Evolutionary conservation across 2,888 invertebrate species (phyloP).

Genomic region (Empis stercorea): DNA sequence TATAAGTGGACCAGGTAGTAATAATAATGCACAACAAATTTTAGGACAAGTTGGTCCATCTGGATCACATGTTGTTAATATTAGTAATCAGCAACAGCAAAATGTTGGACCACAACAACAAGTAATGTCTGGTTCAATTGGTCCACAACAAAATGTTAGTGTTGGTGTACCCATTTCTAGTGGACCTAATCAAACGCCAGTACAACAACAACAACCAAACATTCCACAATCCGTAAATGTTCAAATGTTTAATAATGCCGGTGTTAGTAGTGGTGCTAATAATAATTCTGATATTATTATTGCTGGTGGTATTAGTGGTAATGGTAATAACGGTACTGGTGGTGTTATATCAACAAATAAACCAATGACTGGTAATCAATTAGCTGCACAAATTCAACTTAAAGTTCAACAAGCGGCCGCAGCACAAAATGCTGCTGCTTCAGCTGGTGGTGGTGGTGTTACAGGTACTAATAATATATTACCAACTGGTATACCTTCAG

Average conservation of each 20-base stretch:
- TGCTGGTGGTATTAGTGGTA: conserved; percentile 13
- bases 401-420: conserved; percentile 8
- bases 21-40: too few species aligned
- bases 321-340: conserved; percentile 5
- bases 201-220: conserved; percentile 23
- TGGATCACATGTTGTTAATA: too few species aligned
- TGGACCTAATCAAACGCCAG: neutral
- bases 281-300: conserved; percentile 23
- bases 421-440: conserved; percentile 3
- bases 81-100: conserved; percentile 12
- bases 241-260: conserved; percentile 23
- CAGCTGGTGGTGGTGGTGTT: neutral
- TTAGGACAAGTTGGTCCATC: too few species aligned
- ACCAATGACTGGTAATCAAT: conserved; percentile 6
- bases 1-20: neutral
- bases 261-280: conserved; percentile 1
- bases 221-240: conserved; percentile 36
- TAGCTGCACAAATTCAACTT: conserved; percentile 11
- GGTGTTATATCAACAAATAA: conserved; percentile 19
- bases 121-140: neutral
- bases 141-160: neutral
- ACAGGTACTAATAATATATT: neutral
- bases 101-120: conserved; percentile 7
- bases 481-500: conserved; percentile 46
- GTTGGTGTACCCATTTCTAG: too few species aligned